These are phyloP conservation scores for Bufotes viridis DNA, from an alignment of 2,797 vertebrate genomes.

Conservation along the genomic window DNA sequence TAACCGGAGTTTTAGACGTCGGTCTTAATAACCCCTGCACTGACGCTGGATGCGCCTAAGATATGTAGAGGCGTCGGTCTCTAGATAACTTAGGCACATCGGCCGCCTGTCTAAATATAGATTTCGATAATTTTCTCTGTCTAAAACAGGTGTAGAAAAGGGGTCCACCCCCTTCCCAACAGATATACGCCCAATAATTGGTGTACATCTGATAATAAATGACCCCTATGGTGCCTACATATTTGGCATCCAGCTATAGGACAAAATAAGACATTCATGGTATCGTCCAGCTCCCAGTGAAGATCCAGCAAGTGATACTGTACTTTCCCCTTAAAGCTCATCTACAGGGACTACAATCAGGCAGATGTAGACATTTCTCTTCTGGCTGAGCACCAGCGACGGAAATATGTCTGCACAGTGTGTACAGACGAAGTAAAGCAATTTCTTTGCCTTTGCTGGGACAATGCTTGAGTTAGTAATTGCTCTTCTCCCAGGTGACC, in stretches of 20 bases:
- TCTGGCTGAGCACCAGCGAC: conserved; percentile 9
- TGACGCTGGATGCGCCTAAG: no score
- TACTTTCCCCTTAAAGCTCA: not conserved
- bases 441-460: conserved; percentile 48
- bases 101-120: no score
- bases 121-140: no score
- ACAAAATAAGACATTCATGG: not conserved
- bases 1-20: no score
- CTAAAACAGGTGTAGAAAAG: no score
- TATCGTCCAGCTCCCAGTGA: not conserved
- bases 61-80: no score
- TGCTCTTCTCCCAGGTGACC: conserved; percentile 56
- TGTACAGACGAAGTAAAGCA: conserved; percentile 23
- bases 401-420: not conserved
- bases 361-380: not conserved
- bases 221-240: not conserved
- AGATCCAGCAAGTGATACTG: not conserved
- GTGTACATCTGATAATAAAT: no score
- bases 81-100: no score
- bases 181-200: no score
- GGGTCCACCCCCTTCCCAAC: no score
- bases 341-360: not conserved
- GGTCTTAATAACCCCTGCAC: no score
- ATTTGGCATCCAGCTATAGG: not conserved
- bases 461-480: conserved; percentile 48